A percentile compares a stretch with the other conserved stretches of the same genome.
Evolutionary conservation across 2,113 vertebrate species (phyloP).

Genomic region (Mobula hypostoma): DNA sequence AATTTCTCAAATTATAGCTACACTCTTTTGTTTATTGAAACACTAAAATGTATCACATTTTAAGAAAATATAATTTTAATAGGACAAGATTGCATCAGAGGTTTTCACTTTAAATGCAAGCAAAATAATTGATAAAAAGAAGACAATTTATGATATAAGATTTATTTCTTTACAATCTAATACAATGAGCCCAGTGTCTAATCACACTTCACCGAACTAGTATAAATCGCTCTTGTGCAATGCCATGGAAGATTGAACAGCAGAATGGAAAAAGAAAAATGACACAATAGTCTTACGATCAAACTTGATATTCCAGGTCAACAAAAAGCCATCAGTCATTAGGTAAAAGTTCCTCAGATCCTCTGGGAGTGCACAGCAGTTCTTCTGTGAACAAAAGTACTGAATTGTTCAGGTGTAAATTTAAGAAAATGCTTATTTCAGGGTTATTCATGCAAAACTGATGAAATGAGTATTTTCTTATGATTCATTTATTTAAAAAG

Average conservation of each 20-base stretch:
- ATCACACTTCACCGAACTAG: neutral
- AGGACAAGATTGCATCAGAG: neutral
- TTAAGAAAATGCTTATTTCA: neutral
- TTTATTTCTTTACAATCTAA: neutral
- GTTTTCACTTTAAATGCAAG: neutral
- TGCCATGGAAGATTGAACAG: neutral
- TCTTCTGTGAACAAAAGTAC: conserved; percentile 64
- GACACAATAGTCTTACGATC: conserved; percentile 61
- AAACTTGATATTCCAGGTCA: conserved; percentile 83
- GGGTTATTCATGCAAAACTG: too few relatives aligned
- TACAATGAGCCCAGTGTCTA: neutral
- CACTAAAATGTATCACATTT: neutral
- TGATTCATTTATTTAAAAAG: neutral
- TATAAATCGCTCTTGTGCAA: neutral
- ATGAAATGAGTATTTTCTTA: neutral
- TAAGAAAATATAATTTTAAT: neutral
- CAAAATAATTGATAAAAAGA: neutral
- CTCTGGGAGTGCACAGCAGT: conserved; percentile 78
- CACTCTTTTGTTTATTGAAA: neutral
- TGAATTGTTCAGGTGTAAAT: neutral
- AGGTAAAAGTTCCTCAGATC: conserved; percentile 90
- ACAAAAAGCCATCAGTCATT: conserved; percentile 83
- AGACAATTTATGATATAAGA: neutral
- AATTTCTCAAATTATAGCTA: neutral
- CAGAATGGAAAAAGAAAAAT: neutral